phyloP scores from a whole-genome alignment of 2,888 invertebrate species.

The Reticulitermes lucifugus region DNA sequence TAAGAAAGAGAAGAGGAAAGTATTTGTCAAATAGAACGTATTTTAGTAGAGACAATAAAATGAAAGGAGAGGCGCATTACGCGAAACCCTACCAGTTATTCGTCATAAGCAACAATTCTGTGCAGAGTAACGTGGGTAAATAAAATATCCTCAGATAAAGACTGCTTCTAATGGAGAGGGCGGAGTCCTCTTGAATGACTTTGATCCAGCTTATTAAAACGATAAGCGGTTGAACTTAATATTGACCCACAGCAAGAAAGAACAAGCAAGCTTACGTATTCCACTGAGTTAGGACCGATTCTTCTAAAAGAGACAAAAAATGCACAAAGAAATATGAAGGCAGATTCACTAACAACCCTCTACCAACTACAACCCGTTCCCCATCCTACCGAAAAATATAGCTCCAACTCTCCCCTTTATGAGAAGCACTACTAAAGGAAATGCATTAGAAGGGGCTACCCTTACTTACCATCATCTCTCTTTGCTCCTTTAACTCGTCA shows the following conservation, averaged over 20 bases:
- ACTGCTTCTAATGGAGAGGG: constrained; percentile 11
- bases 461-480: not conserved
- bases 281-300: not conserved
- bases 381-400: not conserved
- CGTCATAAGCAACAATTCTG: not conserved
- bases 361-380: not conserved
- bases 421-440: constrained; percentile 5
- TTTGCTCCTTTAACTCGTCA: constrained; percentile 6
- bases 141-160: constrained; percentile 21
- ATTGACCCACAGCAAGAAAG: constrained; percentile 6
- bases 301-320: not conserved
- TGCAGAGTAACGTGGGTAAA: not conserved
- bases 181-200: not conserved
- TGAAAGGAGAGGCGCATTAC: not conserved
- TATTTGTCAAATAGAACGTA: constrained; percentile 25
- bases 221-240: constrained; percentile 1
- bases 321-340: not conserved
- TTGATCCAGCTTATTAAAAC: constrained; percentile 18
- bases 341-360: constrained; percentile 12
- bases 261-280: not conserved
- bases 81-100: not conserved
- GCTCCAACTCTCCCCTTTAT: not conserved
- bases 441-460: constrained; percentile 9
- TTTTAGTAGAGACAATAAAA: constrained; percentile 12
- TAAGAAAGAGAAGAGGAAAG: not conserved